Percentiles rank a stretch among this genome's conserved stretches.
phyloP scores from a whole-genome alignment of 2,888 invertebrate species.

The Synergus itoensis region DNA sequence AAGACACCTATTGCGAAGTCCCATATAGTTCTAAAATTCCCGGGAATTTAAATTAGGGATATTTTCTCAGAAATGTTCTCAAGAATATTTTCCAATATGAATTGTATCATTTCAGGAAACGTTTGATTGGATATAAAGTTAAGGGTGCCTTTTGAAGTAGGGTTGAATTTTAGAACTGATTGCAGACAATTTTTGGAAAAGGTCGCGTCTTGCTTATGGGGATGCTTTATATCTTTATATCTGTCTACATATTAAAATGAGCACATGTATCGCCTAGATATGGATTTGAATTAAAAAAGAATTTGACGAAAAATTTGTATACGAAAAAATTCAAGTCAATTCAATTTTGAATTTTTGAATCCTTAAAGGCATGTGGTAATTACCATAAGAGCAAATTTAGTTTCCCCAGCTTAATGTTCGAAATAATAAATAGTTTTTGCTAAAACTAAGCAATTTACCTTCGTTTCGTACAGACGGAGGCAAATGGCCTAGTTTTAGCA shows the following conservation, averaged over 20 bases:
- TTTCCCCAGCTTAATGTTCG: too few species aligned
- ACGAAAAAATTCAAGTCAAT: neutral
- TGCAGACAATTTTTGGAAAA: neutral
- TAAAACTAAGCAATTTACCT: too few species aligned
- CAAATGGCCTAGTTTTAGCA: too few species aligned
- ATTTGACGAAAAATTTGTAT: neutral
- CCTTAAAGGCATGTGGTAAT: too few species aligned
- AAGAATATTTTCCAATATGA: neutral
- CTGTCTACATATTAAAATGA: neutral
- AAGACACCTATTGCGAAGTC: conserved; percentile 64
- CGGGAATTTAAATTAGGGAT: neutral
- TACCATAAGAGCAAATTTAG: too few species aligned
- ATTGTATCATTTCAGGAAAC: neutral
- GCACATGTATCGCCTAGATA: neutral
- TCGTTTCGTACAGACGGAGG: too few species aligned
- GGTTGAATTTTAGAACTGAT: neutral
- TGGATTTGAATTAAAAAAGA: neutral
- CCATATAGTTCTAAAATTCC: conserved; percentile 43
- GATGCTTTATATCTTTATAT: neutral
- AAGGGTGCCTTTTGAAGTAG: neutral
- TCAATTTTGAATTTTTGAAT: neutral
- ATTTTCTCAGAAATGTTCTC: conserved; percentile 3
- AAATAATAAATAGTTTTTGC: too few species aligned
- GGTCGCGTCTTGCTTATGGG: neutral
- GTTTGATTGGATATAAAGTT: neutral